These are phyloP conservation scores for Zelleria hepariella DNA, from an alignment of 2,888 invertebrate species.

Conservation along the genomic window DNA sequence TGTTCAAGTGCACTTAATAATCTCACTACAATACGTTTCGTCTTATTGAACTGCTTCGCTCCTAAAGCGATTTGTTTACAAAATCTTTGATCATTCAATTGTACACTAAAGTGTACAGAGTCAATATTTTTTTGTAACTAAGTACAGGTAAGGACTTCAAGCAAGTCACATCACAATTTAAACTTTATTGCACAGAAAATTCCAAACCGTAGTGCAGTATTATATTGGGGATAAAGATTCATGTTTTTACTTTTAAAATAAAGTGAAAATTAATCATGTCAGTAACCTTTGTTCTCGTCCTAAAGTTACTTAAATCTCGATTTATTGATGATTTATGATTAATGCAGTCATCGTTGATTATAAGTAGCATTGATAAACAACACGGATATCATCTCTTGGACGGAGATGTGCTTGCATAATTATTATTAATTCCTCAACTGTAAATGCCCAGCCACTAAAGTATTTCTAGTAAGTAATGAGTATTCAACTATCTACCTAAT, in stretches of 20 bases:
- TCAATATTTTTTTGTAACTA: no score
- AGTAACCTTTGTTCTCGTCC: background rate
- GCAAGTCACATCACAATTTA: no score
- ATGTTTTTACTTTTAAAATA: background rate
- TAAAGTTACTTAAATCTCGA: background rate
- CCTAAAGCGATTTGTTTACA: no score
- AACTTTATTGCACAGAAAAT: background rate
- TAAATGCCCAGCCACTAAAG: background rate
- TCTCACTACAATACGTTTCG: slow-evolving; percentile 41
- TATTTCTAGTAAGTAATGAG: background rate
- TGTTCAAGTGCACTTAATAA: slow-evolving; percentile 64
- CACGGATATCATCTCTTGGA: slow-evolving; percentile 39
- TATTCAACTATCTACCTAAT: slow-evolving; percentile 1
- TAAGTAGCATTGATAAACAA: background rate
- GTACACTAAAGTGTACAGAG: no score
- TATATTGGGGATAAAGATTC: background rate
- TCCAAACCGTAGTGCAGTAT: background rate
- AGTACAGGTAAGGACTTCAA: no score
- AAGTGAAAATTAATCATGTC: background rate
- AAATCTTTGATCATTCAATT: no score
- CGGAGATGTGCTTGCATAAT: slow-evolving; percentile 34
- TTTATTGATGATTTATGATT: background rate
- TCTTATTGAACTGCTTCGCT: background rate
- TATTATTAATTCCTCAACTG: background rate
- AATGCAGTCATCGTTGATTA: background rate